Evolutionary conservation across 2,888 invertebrate genomes (phyloP), one percentile per base, ranked within the genome.

Genomic region (Liopterus haemorrhoidalis): DNA sequence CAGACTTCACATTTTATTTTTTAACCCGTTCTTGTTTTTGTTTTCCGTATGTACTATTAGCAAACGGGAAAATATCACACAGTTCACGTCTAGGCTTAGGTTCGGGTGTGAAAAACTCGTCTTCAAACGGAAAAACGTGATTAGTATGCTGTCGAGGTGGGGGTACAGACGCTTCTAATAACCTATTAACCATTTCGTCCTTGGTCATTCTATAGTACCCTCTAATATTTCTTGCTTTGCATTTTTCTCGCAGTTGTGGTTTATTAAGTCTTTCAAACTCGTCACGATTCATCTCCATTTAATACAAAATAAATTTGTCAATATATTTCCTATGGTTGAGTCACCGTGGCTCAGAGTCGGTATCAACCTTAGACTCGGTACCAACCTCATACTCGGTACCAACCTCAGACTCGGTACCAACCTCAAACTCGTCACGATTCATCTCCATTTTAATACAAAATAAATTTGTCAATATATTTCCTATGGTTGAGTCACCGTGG

Each of bases 391-490:
- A 18, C n/a, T n/a, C n/a, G n/a, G n/a, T n/a, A n/a, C n/a, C n/a
- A n/a, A n/a, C n/a, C n/a, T n/a, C n/a, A n/a, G n/a, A n/a, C n/a
- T n/a, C n/a, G n/a, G n/a, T n/a, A n/a, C n/a, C n/a, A n/a, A n/a
- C n/a, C n/a, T n/a, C n/a, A n/a, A n/a, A n/a, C n/a, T 14, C 27
- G 14, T 11, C 27, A 16, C 18, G n/a, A 31, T 12, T 12, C 31
- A 15, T 31, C 15, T 31, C 15, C 31, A 31, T 31, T 31, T n/a
- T 31, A 31, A 11, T 31, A 31, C 4, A 31, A 14, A 31, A 31
- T 8, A 14, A 31, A 31, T 31, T 31, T 5, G 5, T 28, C 28
- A 28, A 27, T 14, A 27, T 14, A 12, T 12, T 22, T 20, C 14
- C 19, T 20, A 32, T 2, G 16, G 19, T n/a, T 8, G 16, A 20